phyloP scores from a whole-genome alignment of 2,113 vertebrate species.

The Gambusia holbrooki region DNA sequence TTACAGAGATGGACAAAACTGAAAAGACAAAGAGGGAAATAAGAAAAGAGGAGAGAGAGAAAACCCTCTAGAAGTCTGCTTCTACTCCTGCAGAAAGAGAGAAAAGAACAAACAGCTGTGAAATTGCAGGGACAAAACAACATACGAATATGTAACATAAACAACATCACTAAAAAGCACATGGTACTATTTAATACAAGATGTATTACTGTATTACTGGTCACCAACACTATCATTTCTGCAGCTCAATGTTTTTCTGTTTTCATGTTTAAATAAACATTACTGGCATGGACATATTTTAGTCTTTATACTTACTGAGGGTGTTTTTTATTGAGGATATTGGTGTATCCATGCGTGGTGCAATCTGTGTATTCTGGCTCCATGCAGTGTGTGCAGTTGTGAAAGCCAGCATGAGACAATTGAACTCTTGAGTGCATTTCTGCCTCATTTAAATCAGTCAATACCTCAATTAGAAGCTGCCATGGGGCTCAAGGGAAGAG shows the following conservation, averaged over 20 bases:
- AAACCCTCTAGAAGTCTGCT: too few relatives aligned
- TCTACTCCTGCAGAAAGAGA: too few relatives aligned
- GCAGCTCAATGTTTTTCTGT: constrained; percentile 12
- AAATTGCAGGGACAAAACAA: too few relatives aligned
- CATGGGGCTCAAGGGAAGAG: constrained; percentile 69
- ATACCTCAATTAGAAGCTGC: constrained; percentile 81
- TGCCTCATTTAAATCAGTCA: constrained; percentile 84
- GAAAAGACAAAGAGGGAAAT: too few relatives aligned
- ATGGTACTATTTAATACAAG: too few relatives aligned
- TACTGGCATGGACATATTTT: constrained; percentile 12
- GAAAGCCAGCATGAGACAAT: constrained; percentile 33
- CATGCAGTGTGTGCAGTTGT: constrained; percentile 10
- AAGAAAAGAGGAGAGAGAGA: too few relatives aligned
- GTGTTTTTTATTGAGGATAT: background rate
- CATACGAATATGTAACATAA: too few relatives aligned
- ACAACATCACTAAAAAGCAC: too few relatives aligned
- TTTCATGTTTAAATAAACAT: constrained; percentile 13
- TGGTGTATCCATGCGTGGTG: background rate
- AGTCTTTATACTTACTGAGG: background rate
- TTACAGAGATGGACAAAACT: too few relatives aligned
- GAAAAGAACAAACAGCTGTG: too few relatives aligned
- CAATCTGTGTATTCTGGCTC: constrained; percentile 15
- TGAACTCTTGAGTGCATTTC: constrained; percentile 74
- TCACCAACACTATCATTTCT: constrained; percentile 26
- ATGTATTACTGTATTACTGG: constrained; percentile 48